Evolutionary conservation across 2,888 invertebrate species (phyloP), one percentile per base, ranked within the genome.

Genomic region (Agapostemon virescens): DNA sequence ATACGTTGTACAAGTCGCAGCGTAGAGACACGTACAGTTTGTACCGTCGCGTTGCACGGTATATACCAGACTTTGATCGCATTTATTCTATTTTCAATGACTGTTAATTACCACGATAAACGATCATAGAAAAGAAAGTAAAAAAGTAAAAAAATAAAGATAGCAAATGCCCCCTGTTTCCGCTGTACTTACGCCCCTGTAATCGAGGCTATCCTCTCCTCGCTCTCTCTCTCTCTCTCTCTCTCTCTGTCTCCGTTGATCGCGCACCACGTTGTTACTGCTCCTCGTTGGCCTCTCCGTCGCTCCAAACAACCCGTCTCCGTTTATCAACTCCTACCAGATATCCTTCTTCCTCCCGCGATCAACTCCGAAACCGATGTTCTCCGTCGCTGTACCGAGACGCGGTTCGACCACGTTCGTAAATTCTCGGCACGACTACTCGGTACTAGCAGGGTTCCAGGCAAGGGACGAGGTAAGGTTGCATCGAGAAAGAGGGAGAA

Each of bases 351-450:
- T 67, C 6, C n/a, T 38, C 26, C 5, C 26, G 4, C 52, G n/a
- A 23, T 2, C 6, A 15, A 61, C 70, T 70, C 74, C 1, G 23
- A 33, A 52, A 36, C 38, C 5, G 11, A 58, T n/a, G 26, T 69
- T 79, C 70, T 69, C 64, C 55, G 68, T 33, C 67, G 52, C 72
- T 72, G 52, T 70, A 68, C 71, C 74, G 61, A 70, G 68, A 82
- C 55, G 78, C 45, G 77, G 80, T 73, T 74, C 74, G 83, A 77
- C 64, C 63, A 17, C 1, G 81, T 85, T 86, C 88, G 89, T 86
- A 81, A 86, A 86, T 84, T 79, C 83, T 87, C 89, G 88, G 84
- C 80, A 81, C 79, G 79, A 84, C 76, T 82, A 80, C 79, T 13
- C 81, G 74, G 55, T 38, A 78, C 69, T 11, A n/a, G 36, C 42